Conservation (phyloP, 2,113 vertebrate genomes). For the Dasyurus viverrinus region DNA sequence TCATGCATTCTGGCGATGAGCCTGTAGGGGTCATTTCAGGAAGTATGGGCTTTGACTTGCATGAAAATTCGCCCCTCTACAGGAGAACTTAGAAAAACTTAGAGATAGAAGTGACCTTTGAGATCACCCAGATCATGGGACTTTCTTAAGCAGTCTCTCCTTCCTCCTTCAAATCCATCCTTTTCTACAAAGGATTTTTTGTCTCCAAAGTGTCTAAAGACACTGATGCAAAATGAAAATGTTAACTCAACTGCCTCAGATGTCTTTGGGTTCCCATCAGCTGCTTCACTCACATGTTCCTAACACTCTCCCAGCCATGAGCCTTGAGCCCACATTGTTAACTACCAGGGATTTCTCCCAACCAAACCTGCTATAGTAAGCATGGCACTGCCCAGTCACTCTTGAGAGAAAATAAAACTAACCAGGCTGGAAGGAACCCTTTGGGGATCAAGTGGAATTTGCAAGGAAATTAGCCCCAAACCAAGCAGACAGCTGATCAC, state of each 20-base stretch:
- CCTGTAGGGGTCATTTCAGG: not conserved
- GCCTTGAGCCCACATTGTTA: not conserved
- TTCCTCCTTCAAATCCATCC: not conserved
- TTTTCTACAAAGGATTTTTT: not conserved
- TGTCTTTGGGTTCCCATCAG: not conserved
- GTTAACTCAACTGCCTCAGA: not conserved
- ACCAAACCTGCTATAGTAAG: not conserved
- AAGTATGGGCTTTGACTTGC: not conserved
- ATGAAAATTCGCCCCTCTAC: not conserved
- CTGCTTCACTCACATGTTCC: not conserved
- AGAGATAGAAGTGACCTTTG: not conserved
- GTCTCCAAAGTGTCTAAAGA: conserved; percentile 28
- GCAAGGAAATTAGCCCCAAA: conserved; percentile 1
- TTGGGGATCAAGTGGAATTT: not conserved
- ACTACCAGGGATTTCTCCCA: conserved; percentile 33
- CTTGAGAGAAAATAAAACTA: conserved; percentile 26
- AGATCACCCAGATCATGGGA: not conserved
- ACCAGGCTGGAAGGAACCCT: not conserved
- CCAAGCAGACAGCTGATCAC: not conserved
- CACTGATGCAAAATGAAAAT: conserved; percentile 21
- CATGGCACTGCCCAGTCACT: not conserved
- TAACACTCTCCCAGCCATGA: conserved; percentile 13
- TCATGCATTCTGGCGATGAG: not conserved
- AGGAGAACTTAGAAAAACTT: not conserved
- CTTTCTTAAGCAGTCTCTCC: not conserved